Evolutionary conservation across 2,888 invertebrate species (phyloP).

Genomic region (Drosophila monieri): DNA sequence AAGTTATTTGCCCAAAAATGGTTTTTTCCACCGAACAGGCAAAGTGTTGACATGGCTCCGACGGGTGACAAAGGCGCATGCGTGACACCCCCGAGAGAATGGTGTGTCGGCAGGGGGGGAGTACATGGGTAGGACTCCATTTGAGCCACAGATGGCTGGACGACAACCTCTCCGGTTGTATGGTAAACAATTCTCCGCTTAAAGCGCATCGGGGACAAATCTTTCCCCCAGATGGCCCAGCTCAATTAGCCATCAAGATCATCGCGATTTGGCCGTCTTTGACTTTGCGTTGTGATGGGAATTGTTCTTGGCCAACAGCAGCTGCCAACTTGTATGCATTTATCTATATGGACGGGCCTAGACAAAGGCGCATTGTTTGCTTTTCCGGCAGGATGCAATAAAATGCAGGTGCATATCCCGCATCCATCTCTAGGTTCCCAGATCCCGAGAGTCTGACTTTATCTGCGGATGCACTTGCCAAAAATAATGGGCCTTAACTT

Average conservation of each 20-base stretch:
- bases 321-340: conserved; percentile 6
- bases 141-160: conserved; percentile 2
- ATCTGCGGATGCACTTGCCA: conserved; percentile 13
- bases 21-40: conserved; percentile 47
- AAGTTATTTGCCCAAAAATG: conserved; percentile 79
- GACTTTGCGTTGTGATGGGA: conserved; percentile 12
- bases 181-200: conserved; percentile 35
- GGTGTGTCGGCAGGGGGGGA: not conserved
- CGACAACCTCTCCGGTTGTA: conserved; percentile 15
- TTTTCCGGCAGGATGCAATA: conserved; percentile 70
- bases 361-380: conserved; percentile 65
- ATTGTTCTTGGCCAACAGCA: conserved; percentile 34
- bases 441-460: conserved; percentile 1
- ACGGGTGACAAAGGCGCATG: conserved; percentile 68
- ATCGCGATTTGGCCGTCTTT: conserved; percentile 12
- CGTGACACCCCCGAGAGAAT: conserved; percentile 63
- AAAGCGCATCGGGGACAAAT: conserved; percentile 20
- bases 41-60: conserved; percentile 52
- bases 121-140: not conserved
- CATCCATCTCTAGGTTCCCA: conserved; percentile 15
- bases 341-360: conserved; percentile 40
- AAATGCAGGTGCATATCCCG: conserved; percentile 57
- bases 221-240: conserved; percentile 32
- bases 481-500: not conserved
- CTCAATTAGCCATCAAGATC: conserved; percentile 52